phyloP scores from a whole-genome alignment of 2,888 invertebrate genomes.

The Orthonevra nobilis region DNA sequence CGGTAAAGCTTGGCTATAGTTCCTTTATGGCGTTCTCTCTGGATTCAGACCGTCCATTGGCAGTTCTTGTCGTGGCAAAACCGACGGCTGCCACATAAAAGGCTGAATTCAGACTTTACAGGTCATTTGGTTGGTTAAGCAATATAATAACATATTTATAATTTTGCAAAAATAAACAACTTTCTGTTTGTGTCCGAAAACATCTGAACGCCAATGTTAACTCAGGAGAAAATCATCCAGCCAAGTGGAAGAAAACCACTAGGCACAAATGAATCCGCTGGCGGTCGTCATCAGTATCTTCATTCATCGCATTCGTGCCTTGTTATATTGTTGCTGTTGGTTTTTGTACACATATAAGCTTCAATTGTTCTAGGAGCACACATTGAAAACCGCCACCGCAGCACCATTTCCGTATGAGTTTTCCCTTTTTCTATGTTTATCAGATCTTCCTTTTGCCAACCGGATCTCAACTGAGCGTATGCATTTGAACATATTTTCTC shows the following conservation, averaged over 20 bases:
- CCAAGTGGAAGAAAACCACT: slow-evolving; percentile 15
- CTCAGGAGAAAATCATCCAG: slow-evolving; percentile 13
- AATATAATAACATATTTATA: too few species aligned
- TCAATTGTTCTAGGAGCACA: slow-evolving; percentile 47
- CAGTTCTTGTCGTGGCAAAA: too few species aligned
- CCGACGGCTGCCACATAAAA: too few species aligned
- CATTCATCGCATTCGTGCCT: background rate
- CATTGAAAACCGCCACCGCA: slow-evolving; percentile 28
- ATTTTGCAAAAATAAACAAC: too few species aligned
- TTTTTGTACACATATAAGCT: slow-evolving; percentile 41
- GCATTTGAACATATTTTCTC: slow-evolving; percentile 49
- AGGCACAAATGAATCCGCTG: slow-evolving; percentile 10
- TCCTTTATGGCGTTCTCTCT: too few species aligned
- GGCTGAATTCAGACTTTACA: too few species aligned
- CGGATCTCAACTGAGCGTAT: slow-evolving; percentile 33
- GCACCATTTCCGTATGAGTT: slow-evolving; percentile 39
- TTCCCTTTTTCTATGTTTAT: slow-evolving; percentile 19
- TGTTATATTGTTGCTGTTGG: background rate
- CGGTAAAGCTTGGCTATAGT: too few species aligned
- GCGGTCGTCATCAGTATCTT: slow-evolving; percentile 20
- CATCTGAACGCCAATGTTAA: slow-evolving; percentile 10
- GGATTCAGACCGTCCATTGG: too few species aligned
- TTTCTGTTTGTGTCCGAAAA: too few species aligned
- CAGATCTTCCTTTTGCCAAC: slow-evolving; percentile 5
- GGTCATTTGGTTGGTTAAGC: too few species aligned